Conservation (phyloP, 2,797 vertebrate species). For the Hydrophis major region DNA sequence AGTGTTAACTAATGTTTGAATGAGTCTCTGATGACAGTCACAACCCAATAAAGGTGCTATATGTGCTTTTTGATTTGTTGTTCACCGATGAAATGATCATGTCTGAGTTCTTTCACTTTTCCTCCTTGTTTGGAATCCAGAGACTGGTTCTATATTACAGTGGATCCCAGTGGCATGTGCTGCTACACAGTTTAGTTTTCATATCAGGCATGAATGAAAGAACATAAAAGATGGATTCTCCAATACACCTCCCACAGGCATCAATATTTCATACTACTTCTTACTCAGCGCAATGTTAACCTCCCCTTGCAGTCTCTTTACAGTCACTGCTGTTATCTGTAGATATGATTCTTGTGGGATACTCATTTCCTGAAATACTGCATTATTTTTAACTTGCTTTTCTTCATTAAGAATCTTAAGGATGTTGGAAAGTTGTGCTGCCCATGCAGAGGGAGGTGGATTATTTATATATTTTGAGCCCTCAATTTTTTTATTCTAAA, state of each 20-base stretch:
- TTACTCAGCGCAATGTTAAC: neutral
- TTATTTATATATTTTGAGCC: neutral
- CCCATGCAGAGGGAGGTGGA: neutral
- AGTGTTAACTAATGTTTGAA: constrained; percentile 63
- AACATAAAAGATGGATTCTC: neutral
- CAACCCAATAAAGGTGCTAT: constrained; percentile 52
- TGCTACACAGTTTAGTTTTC: constrained; percentile 42
- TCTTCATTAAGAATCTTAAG: neutral
- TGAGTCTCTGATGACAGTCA: constrained; percentile 66
- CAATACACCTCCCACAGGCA: neutral
- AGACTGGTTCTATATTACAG: constrained; percentile 48
- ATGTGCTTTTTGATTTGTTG: constrained; percentile 45
- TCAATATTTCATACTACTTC: neutral
- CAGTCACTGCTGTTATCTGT: neutral
- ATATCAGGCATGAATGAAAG: constrained; percentile 21
- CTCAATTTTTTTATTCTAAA: neutral
- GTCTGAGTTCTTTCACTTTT: constrained; percentile 35
- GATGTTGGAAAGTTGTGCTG: neutral
- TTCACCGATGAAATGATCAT: constrained; percentile 44
- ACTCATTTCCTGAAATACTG: neutral
- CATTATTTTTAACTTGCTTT: neutral
- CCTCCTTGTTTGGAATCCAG: constrained; percentile 43
- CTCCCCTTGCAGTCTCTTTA: too few species aligned
- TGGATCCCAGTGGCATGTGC: constrained; percentile 40
- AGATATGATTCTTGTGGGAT: neutral